These are phyloP conservation scores for Argyrosomus japonicus DNA, from an alignment of 2,113 vertebrate genomes.

Conservation along the genomic window DNA sequence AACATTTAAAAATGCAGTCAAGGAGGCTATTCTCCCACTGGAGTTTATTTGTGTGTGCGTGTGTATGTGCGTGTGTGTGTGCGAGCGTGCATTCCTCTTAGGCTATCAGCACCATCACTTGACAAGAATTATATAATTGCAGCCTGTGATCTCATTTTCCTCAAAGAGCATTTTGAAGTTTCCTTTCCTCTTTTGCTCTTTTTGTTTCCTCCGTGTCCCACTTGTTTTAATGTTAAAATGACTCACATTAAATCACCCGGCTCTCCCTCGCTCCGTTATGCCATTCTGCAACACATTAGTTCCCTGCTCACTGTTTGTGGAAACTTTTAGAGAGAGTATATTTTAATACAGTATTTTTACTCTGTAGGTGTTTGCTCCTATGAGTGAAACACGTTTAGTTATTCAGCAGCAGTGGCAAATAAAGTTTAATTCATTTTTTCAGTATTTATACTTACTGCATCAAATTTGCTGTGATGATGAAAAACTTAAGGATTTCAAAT, in stretches of 20 bases:
- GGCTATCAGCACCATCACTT: constrained; percentile 92
- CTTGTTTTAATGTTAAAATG: constrained; percentile 82
- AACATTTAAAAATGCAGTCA: constrained; percentile 87
- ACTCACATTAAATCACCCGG: constrained; percentile 74
- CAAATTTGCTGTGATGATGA: constrained; percentile 12
- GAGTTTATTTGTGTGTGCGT: constrained; percentile 53
- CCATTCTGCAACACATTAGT: constrained; percentile 41
- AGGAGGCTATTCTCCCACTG: constrained; percentile 85
- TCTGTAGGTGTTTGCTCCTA: background rate
- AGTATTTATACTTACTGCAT: background rate
- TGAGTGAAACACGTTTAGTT: background rate
- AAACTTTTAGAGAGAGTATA: constrained; percentile 51
- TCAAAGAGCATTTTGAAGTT: constrained; percentile 91
- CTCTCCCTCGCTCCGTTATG: constrained; percentile 17
- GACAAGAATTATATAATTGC: constrained; percentile 97
- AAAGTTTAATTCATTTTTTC: background rate
- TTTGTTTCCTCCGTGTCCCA: constrained; percentile 73
- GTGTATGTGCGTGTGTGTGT: constrained; percentile 29
- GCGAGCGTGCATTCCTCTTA: constrained; percentile 83
- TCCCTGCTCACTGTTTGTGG: constrained; percentile 56
- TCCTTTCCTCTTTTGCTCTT: constrained; percentile 82
- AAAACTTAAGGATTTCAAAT: background rate
- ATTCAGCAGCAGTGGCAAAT: background rate
- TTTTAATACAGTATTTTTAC: constrained; percentile 11
- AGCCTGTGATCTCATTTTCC: constrained; percentile 92